Conservation (phyloP, 1,140 invertebrate genomes). For the Sitobion miscanthi region DNA sequence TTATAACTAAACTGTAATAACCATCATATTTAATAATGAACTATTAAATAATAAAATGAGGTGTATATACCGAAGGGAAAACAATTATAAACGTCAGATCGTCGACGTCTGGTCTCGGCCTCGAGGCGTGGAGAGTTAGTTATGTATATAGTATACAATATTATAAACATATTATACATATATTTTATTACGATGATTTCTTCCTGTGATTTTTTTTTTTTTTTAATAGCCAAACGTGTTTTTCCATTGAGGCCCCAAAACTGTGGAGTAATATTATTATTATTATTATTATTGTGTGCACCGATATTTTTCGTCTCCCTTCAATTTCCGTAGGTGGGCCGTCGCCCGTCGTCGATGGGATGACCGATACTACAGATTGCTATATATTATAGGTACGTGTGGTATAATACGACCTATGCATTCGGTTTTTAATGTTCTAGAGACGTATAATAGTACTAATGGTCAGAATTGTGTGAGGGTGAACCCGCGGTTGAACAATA, state of each 20-base stretch:
- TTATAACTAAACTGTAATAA: conserved; percentile 53
- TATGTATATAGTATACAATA: neutral
- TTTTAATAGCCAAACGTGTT: conserved; percentile 41
- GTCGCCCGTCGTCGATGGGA: neutral
- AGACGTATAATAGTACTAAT: neutral
- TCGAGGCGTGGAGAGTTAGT: neutral
- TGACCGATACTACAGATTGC: conserved; percentile 31
- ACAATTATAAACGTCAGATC: conserved; percentile 56
- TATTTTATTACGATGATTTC: conserved; percentile 48
- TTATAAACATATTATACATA: conserved; percentile 1
- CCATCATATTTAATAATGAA: conserved; percentile 56
- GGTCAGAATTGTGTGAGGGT: neutral
- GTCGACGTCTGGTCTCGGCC: conserved; percentile 22
- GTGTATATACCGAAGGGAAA: conserved; percentile 51
- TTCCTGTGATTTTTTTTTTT: conserved; percentile 36
- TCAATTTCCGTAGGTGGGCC: conserved; percentile 13
- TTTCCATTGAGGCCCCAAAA: conserved; percentile 35
- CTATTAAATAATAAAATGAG: conserved; percentile 56
- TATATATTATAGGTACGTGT: neutral
- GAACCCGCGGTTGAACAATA: conserved; percentile 31
- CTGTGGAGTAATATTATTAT: neutral
- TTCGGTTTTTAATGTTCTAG: conserved; percentile 22
- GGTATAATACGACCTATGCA: neutral
- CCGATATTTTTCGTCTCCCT: conserved; percentile 15
- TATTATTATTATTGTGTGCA: conserved; percentile 33